These are phyloP conservation scores for Pachyuromys duprasi DNA, from an alignment of 2,797 vertebrate genomes.

Conservation along the genomic window DNA sequence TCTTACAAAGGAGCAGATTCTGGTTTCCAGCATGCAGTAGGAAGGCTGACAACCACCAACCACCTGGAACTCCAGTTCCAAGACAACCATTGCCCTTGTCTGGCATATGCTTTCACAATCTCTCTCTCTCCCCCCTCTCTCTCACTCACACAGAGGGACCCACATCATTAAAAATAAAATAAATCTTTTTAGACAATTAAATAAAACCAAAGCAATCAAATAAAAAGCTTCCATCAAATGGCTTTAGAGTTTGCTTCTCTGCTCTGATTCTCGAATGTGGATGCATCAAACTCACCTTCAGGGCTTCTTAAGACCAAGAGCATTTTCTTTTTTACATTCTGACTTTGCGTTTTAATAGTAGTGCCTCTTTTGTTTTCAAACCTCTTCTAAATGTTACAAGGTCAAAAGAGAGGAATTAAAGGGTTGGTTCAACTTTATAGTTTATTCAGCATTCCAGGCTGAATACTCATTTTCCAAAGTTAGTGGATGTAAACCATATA, in stretches of 20 bases:
- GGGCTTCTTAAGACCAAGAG: not conserved
- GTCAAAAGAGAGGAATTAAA: constrained; percentile 33
- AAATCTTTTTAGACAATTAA: not conserved
- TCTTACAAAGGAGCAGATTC: not conserved
- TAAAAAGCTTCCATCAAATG: not conserved
- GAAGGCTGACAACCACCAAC: not conserved
- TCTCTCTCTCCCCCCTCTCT: not conserved
- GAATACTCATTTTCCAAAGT: not conserved
- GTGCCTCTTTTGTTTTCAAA: constrained; percentile 10
- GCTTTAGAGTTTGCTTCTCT: constrained; percentile 2
- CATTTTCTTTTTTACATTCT: not conserved
- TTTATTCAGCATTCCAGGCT: not conserved
- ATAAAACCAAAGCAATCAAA: not conserved
- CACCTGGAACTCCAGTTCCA: not conserved
- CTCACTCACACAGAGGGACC: not conserved
- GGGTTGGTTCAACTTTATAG: not conserved
- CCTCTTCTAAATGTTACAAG: not conserved
- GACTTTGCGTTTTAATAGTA: constrained; percentile 26
- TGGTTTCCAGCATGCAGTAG: not conserved
- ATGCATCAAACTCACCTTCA: not conserved
- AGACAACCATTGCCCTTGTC: too few relatives aligned
- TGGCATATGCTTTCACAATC: not conserved
- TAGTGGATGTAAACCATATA: not conserved
- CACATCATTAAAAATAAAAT: not conserved
- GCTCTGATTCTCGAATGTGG: constrained; percentile 9